Evolutionary conservation across 2,888 invertebrate species (phyloP), one percentile per base, ranked within the genome.

Genomic region (Mythimna pallens): DNA sequence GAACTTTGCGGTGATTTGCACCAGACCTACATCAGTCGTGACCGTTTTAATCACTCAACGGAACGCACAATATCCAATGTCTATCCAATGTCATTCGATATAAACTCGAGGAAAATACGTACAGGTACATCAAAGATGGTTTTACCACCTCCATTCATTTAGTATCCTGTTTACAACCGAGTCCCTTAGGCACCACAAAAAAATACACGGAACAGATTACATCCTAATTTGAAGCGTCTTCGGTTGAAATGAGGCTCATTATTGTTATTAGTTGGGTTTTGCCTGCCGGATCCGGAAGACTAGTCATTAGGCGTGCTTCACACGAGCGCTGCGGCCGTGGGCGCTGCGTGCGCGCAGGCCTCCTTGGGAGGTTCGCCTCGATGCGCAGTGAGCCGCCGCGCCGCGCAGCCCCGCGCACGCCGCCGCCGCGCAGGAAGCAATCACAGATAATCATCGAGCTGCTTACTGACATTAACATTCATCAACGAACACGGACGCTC

Each of bases 41-140:
- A 91, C 92, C 91, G 89, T 87, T 89, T 89, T 92, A 87, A 84
- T 84, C 90, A 88, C 81, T 83, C 84, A 85, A 79, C 88, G 91
- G 91, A 92, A 92, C 92, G 88, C 85, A 85, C 81, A 87, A 58
- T 82, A 84, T 47, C 47, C 17, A 47, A 47, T 47, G 81, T 84
- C 82, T 82, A 77, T 69, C 85, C 91, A 92, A 91, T 92, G 92
- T 86, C 90, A 89, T 82, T 86, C 70, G 78, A 78, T 77, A 83
- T 68, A 66, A 75, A 73, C 54, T 54, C 65, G 64, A 69, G 70
- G 59, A 70, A 75, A 67, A 75, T 57, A 63, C 55, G 50, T 50
- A 50, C 57, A 22, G 7, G 30, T 57, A 57, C 36, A 54, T 50
- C 40, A n/a, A 59, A 63, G 22, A 62, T 54, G 78, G 65, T 66